Percentiles rank a stretch among this genome's conserved stretches.
Evolutionary conservation across 2,797 vertebrate species (phyloP).

Genomic region (Alauda arvensis): DNA sequence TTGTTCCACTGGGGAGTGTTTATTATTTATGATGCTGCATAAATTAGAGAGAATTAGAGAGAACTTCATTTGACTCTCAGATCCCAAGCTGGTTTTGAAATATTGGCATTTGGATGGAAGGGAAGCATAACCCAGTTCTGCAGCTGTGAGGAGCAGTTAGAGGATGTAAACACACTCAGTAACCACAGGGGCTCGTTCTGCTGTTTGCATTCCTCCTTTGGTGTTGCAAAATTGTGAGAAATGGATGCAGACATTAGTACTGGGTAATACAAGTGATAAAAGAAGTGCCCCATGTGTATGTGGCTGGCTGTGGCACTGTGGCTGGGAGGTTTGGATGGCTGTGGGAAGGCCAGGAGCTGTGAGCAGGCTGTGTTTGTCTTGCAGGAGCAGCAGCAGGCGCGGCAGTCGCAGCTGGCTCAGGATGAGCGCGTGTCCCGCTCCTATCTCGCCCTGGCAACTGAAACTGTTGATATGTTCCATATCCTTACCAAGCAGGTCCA

Average conservation of each 20-base stretch:
- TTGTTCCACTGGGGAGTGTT: not conserved
- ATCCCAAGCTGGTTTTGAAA: not conserved
- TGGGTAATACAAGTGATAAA: not conserved
- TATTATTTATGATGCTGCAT: not conserved
- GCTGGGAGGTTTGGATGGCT: too few species aligned
- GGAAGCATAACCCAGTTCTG: not conserved
- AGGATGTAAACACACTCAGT: not conserved
- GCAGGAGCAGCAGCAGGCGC: constrained; percentile 96
- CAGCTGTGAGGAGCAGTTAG: not conserved
- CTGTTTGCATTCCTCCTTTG: not conserved
- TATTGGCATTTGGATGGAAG: constrained; percentile 9
- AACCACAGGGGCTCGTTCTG: not conserved
- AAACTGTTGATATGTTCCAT: constrained; percentile 99
- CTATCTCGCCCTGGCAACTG: constrained; percentile 93
- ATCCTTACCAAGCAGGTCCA: constrained; percentile 99
- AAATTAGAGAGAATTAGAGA: not conserved
- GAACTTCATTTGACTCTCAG: not conserved
- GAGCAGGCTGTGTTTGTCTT: not conserved
- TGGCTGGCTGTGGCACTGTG: too few species aligned
- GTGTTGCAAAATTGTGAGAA: not conserved
- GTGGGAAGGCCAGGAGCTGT: not conserved
- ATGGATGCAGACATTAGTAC: not conserved
- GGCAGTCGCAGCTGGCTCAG: constrained; percentile 95
- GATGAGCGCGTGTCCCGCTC: constrained; percentile 96
- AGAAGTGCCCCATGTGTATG: too few species aligned